Evolutionary conservation across 1,140 invertebrate genomes (phyloP), one percentile per base, ranked within the genome.

Genomic region (Bicyclus anynana): DNA sequence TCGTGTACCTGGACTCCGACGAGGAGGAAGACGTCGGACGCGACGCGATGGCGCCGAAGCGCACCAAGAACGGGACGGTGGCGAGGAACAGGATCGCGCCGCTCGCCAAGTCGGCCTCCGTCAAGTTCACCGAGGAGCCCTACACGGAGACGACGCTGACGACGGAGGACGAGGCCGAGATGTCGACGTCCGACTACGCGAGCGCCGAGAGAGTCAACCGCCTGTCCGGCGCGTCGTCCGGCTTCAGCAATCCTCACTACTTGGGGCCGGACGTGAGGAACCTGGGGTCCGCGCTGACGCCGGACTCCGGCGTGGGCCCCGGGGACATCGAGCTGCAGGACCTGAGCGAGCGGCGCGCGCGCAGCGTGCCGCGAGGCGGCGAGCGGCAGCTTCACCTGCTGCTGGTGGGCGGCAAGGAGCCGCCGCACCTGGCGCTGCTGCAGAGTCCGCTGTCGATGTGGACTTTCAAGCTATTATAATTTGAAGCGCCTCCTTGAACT

Each of bases 231-330:
- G 90, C 69, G 74, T 91, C 92, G 66, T 86, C 50, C 78, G 92
- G 93, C 0, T 94, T 94, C 65, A 93, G 92, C 54, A 95, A 95
- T 74, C 94, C 93, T 1, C 94, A 95, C 65, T 95, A 95, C 63
- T 74, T 94, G 35, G 93, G 93, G 0, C 89, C 93, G 2, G 92
- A 93, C 55, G 90, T 92, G 5, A 60, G 77, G 12, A 67, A 60
- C 1, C 54, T 84, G 2, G 77, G 75, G 0, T 56, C 61, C 5
- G 77, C 79, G 2, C 42, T 78, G 35, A 84, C 80, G 0, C 83
- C 80, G 0, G 83, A 83, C 51, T 81, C 77, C 1, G 81, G 81
- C 5, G 69, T 80, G 0, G 72, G 65, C 0, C 57, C 68, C 0
- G 77, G 72, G 5, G 84, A 82, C 47, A 73, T 83, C 1, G 80